phyloP scores from a whole-genome alignment of 2,797 vertebrate species.

The Manis crassicaudata region DNA sequence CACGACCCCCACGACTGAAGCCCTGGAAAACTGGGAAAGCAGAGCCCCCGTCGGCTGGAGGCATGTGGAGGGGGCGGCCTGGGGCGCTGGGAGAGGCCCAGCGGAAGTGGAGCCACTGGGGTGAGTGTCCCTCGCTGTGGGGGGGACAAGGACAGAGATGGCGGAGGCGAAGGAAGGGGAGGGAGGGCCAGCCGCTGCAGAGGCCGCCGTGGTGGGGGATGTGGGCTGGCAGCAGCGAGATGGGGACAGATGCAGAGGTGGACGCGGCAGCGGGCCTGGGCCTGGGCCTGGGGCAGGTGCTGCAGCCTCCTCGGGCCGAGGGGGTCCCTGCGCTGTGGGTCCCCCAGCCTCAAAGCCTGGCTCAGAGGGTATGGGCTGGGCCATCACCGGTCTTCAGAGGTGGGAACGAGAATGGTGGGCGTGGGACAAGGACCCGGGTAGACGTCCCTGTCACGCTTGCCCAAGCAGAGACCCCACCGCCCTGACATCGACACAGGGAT shows the following conservation, averaged over 20 bases:
- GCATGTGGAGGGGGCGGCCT: slow-evolving; percentile 57
- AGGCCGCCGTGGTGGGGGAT: background rate
- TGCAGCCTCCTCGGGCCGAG: background rate
- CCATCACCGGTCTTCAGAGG: background rate
- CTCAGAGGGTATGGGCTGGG: background rate
- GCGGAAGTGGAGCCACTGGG: slow-evolving; percentile 62
- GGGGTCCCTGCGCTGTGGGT: background rate
- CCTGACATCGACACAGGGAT: background rate
- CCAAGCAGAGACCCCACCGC: background rate
- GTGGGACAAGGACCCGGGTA: background rate
- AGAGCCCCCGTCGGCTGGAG: background rate
- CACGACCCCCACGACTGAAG: background rate
- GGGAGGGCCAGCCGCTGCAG: background rate
- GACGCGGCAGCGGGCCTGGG: background rate
- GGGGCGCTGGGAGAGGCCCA: slow-evolving; percentile 63
- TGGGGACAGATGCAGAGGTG: background rate
- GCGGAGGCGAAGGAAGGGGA: background rate
- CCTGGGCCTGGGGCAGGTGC: background rate
- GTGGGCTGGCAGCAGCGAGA: slow-evolving; percentile 9
- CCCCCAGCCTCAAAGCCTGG: background rate
- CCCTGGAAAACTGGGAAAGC: slow-evolving; percentile 26
- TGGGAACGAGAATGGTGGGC: background rate
- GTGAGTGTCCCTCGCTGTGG: slow-evolving; percentile 68
- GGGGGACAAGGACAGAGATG: slow-evolving; percentile 45
- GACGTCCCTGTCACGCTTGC: background rate